Conservation (phyloP, 2,888 invertebrate genomes). For the Leptothorax acervorum region DNA sequence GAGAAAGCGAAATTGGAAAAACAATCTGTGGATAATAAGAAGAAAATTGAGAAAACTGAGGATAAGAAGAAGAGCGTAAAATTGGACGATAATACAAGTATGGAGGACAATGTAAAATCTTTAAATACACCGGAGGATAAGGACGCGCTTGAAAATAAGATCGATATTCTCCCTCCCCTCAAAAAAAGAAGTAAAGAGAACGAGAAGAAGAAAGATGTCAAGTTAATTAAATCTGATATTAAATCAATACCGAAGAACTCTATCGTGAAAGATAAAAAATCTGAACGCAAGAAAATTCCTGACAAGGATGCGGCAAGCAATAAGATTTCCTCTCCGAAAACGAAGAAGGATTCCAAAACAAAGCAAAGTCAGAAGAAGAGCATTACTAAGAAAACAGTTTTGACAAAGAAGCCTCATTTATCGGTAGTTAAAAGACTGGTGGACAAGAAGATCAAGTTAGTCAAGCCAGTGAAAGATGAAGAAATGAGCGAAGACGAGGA, state of each 20-base stretch:
- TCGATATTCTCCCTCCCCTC: constrained; percentile 58
- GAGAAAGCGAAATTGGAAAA: constrained; percentile 77
- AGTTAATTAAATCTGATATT: constrained; percentile 76
- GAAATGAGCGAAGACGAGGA: constrained; percentile 67
- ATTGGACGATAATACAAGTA: constrained; percentile 59
- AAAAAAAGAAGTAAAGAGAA: constrained; percentile 79
- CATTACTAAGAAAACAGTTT: constrained; percentile 78
- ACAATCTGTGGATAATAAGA: constrained; percentile 74
- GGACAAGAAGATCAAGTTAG: constrained; percentile 83
- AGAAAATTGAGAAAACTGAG: constrained; percentile 77
- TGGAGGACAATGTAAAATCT: constrained; percentile 63
- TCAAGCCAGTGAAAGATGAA: constrained; percentile 77
- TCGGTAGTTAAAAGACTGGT: constrained; percentile 81
- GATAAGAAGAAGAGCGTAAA: constrained; percentile 75
- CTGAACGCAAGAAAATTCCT: constrained; percentile 80
- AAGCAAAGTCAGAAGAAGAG: constrained; percentile 77
- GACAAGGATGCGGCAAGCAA: constrained; percentile 74
- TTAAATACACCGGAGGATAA: constrained; percentile 58
- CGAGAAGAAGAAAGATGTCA: constrained; percentile 81
- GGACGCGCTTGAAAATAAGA: constrained; percentile 66
- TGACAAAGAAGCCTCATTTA: constrained; percentile 78
- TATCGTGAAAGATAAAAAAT: constrained; percentile 81
- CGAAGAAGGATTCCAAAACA: constrained; percentile 78
- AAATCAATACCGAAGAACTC: constrained; percentile 78
- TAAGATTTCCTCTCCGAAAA: constrained; percentile 64